A percentile compares a stretch with the other conserved stretches of the same genome.
phyloP scores from a whole-genome alignment of 2,113 vertebrate species.

The Electrona antarctica region DNA sequence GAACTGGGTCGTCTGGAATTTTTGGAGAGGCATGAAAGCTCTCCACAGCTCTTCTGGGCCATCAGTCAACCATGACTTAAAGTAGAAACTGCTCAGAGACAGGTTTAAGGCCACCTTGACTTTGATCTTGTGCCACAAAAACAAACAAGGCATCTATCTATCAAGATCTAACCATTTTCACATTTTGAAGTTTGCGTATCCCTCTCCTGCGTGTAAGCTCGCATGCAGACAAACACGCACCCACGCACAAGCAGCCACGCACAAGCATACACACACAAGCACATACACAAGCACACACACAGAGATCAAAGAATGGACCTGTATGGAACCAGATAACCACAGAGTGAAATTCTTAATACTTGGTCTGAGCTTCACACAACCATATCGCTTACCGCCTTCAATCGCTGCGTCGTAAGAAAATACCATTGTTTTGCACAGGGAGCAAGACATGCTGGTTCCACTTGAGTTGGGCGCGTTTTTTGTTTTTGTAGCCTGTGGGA shows the following conservation, averaged over 20 bases:
- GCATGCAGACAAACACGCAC: neutral
- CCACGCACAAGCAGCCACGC: constrained; percentile 15
- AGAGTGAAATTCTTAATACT: constrained; percentile 29
- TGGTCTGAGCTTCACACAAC: constrained; percentile 29
- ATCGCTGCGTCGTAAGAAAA: constrained; percentile 2
- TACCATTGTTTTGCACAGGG: constrained; percentile 4
- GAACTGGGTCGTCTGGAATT: constrained; percentile 53
- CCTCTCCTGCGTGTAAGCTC: no score
- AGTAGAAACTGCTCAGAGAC: constrained; percentile 52
- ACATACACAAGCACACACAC: constrained; percentile 13
- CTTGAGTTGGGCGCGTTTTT: constrained; percentile 14
- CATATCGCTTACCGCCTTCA: constrained; percentile 16
- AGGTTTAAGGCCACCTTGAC: constrained; percentile 58
- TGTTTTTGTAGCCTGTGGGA: constrained; percentile 17
- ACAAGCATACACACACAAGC: constrained; percentile 10
- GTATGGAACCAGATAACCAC: constrained; percentile 34
- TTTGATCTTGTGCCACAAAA: constrained; percentile 64
- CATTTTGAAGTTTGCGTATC: constrained; percentile 22
- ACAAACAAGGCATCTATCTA: constrained; percentile 52
- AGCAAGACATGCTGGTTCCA: neutral
- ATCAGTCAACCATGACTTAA: constrained; percentile 54
- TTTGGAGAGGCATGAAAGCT: constrained; percentile 64
- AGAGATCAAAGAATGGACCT: constrained; percentile 21
- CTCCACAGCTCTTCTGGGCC: constrained; percentile 28
- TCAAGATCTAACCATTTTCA: constrained; percentile 45